A percentile compares a stretch with the other conserved stretches of the same genome.
phyloP scores from a whole-genome alignment of 2,113 vertebrate genomes.

The Paraplagusia blochii region DNA sequence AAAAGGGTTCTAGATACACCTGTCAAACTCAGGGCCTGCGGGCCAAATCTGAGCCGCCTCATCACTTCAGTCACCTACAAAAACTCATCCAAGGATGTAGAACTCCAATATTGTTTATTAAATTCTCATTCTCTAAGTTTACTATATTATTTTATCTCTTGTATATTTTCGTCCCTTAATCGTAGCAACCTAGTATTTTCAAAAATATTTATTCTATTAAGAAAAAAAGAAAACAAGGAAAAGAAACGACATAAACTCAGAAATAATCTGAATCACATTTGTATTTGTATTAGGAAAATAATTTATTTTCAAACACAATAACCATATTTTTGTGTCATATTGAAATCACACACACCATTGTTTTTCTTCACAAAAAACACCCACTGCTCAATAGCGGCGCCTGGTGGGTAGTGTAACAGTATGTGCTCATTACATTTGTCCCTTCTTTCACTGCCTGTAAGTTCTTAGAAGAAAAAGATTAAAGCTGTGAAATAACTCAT shows the following conservation, averaged over 20 bases:
- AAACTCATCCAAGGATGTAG: too few species aligned
- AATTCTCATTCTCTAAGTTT: too few species aligned
- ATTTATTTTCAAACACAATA: slow-evolving; percentile 78
- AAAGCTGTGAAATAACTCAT: slow-evolving; percentile 37
- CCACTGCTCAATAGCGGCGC: slow-evolving; percentile 54
- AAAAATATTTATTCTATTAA: too few species aligned
- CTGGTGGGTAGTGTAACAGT: slow-evolving; percentile 40
- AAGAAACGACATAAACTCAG: not conserved
- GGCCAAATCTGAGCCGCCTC: too few species aligned
- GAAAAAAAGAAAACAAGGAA: too few species aligned
- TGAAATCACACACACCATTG: slow-evolving; percentile 62
- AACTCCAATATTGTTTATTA: too few species aligned
- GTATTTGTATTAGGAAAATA: slow-evolving; percentile 75
- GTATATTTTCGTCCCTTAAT: too few species aligned
- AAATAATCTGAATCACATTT: not conserved
- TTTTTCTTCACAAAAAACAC: slow-evolving; percentile 52
- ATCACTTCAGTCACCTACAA: too few species aligned
- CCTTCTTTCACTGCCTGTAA: slow-evolving; percentile 23
- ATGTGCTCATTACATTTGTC: slow-evolving; percentile 10
- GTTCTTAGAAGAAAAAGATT: slow-evolving; percentile 36
- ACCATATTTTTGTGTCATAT: slow-evolving; percentile 63
- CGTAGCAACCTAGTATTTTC: too few species aligned
- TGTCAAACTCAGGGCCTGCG: not conserved
- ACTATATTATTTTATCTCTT: too few species aligned
- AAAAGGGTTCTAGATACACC: too few species aligned